Evolutionary conservation across 2,113 vertebrate genomes (phyloP).

Genomic region (Falcunculus frontatus): DNA sequence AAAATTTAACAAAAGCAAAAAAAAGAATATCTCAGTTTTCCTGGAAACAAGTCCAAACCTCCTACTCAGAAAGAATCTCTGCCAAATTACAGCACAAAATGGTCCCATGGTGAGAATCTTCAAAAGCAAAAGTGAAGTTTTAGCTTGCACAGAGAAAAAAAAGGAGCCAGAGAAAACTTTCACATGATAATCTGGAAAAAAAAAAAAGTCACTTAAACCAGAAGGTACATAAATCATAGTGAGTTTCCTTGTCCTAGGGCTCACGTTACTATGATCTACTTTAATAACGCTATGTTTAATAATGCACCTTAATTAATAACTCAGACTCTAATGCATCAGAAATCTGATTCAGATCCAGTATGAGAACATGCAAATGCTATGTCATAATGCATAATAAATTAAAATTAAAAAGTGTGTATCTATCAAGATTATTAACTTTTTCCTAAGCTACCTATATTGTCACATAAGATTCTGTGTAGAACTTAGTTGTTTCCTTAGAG

Average conservation of each 20-base stretch:
- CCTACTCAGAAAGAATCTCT: constrained; percentile 10
- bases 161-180: neutral
- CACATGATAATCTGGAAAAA: neutral
- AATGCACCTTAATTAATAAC: neutral
- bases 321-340: neutral
- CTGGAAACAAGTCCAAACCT: constrained; percentile 21
- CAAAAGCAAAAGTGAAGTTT: constrained; percentile 26
- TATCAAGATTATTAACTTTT: neutral
- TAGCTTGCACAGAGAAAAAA: neutral
- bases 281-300: neutral
- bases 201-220: neutral
- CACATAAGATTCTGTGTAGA: neutral
- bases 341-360: neutral
- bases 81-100: constrained; percentile 22
- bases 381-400: neutral
- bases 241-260: neutral
- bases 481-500: neutral
- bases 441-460: neutral
- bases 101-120: constrained; percentile 14
- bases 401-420: neutral
- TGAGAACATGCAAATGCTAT: neutral
- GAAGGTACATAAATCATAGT: neutral
- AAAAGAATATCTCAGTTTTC: neutral
- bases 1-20: neutral
- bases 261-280: neutral